These are phyloP conservation scores for Cyclophora albipunctata DNA, from an alignment of 2,888 invertebrate genomes.

Conservation along the genomic window DNA sequence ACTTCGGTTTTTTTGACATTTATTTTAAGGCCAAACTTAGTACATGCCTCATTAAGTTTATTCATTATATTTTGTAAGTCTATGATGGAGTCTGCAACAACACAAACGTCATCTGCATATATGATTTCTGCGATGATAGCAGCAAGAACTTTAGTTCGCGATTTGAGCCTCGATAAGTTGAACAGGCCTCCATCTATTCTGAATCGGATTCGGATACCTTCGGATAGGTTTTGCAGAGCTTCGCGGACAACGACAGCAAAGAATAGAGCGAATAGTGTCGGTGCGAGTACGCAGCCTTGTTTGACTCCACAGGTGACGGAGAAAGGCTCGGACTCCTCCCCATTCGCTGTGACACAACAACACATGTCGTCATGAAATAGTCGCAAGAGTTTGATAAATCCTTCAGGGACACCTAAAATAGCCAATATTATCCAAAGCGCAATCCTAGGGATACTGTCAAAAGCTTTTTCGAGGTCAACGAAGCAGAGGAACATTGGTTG, in stretches of 20 bases:
- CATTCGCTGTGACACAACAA: too few species aligned
- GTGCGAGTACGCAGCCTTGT: too few species aligned
- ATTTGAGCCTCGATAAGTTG: background rate
- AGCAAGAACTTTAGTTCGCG: background rate
- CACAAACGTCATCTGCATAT: background rate
- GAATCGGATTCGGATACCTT: background rate
- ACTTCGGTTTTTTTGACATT: background rate
- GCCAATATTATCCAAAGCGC: conserved; percentile 11
- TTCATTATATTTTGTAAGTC: background rate
- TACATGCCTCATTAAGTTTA: background rate
- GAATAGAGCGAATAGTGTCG: too few species aligned
- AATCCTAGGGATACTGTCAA: conserved; percentile 9
- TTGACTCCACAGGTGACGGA: too few species aligned
- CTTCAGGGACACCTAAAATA: conserved; percentile 8
- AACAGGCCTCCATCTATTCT: background rate
- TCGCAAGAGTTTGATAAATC: conserved; percentile 7
- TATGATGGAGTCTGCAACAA: background rate
- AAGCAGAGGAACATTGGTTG: conserved; percentile 9
- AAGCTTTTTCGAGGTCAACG: conserved; percentile 1
- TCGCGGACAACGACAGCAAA: too few species aligned
- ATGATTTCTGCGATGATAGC: background rate
- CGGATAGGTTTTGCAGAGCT: background rate
- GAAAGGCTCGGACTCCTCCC: too few species aligned
- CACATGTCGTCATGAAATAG: conserved; percentile 13
- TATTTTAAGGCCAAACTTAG: background rate